phyloP scores from a whole-genome alignment of 2,797 vertebrate species.

The Propithecus perrieri region DNA sequence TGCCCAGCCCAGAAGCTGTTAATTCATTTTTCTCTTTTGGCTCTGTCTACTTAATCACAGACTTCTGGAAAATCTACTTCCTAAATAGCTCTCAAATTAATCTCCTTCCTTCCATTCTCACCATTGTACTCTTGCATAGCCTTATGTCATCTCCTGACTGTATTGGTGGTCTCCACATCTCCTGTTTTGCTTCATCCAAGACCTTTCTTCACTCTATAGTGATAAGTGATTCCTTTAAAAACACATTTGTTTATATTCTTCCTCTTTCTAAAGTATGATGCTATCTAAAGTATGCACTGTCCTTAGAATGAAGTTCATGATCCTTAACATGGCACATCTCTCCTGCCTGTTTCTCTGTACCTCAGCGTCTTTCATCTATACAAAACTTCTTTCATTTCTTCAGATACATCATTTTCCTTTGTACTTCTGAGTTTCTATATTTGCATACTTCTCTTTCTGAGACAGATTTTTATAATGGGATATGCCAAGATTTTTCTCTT shows the following conservation, averaged over 20 bases:
- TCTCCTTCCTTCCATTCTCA: neutral
- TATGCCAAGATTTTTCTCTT: conserved; percentile 30
- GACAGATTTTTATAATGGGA: neutral
- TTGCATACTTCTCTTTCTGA: neutral
- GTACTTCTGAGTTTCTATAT: neutral
- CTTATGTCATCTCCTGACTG: neutral
- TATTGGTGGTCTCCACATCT: neutral
- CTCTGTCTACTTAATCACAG: neutral
- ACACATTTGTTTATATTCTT: neutral
- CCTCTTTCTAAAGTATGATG: neutral
- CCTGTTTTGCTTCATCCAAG: neutral
- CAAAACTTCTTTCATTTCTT: neutral
- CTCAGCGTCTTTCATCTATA: neutral
- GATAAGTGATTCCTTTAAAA: neutral
- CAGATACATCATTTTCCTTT: neutral
- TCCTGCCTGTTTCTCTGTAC: neutral
- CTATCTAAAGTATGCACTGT: neutral
- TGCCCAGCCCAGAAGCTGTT: neutral
- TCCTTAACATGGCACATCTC: neutral
- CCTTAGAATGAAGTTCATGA: neutral
- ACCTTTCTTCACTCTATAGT: neutral
- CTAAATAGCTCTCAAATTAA: neutral
- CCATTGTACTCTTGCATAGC: neutral
- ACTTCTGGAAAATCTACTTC: neutral
- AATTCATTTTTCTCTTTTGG: neutral